phyloP scores from a whole-genome alignment of 2,888 invertebrate genomes.

The Chrysopilus asiliformis region DNA sequence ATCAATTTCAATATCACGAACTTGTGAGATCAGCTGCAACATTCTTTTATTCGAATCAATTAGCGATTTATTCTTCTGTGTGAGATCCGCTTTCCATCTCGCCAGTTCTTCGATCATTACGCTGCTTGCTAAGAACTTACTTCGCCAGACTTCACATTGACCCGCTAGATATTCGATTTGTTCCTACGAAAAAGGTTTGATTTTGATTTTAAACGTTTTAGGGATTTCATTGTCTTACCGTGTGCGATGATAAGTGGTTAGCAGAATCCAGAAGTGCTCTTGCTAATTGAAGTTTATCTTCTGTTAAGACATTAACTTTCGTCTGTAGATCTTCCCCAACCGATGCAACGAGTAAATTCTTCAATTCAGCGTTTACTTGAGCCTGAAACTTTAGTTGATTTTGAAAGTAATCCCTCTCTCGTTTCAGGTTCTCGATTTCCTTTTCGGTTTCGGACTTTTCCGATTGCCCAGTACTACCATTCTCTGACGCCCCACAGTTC shows the following conservation, averaged over 20 bases:
- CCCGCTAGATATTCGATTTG: conserved; percentile 87
- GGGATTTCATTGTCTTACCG: conserved; percentile 33
- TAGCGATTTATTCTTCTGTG: conserved; percentile 39
- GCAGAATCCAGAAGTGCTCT: conserved; percentile 73
- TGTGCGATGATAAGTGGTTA: conserved; percentile 72
- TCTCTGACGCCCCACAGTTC: conserved; percentile 22
- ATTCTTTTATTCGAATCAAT: conserved; percentile 30
- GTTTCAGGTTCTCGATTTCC: conserved; percentile 47
- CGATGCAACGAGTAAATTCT: conserved; percentile 84
- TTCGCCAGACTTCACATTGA: conserved; percentile 92
- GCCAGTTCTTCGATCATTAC: conserved; percentile 88
- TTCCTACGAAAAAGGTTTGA: conserved; percentile 39
- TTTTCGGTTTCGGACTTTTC: conserved; percentile 20
- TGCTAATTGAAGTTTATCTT: conserved; percentile 82
- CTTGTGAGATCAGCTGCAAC: conserved; percentile 28
- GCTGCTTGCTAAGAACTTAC: conserved; percentile 90
- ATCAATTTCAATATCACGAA: conserved; percentile 35
- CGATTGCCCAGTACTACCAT: conserved; percentile 16
- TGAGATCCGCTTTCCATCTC: conserved; percentile 67
- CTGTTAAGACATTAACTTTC: conserved; percentile 77
- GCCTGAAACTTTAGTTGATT: conserved; percentile 77
- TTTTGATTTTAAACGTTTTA: conserved; percentile 1
- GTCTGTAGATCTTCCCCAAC: conserved; percentile 89
- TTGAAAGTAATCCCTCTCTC: conserved; percentile 58
- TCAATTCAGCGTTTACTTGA: conserved; percentile 83